Evolutionary conservation across 2,113 vertebrate genomes (phyloP).

Genomic region (Noturus placidus): DNA sequence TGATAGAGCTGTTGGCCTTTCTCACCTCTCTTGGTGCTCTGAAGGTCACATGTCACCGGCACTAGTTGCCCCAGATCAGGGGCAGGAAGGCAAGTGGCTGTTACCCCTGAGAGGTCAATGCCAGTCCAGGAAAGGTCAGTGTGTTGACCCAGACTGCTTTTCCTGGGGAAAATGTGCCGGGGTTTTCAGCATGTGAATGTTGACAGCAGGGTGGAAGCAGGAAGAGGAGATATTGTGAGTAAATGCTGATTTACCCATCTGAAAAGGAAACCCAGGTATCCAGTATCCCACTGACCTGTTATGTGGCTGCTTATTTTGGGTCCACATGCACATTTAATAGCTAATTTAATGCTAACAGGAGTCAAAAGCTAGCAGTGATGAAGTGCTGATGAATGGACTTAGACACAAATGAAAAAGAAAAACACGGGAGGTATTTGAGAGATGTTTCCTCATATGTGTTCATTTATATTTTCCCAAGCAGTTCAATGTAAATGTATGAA

Average conservation of each 20-base stretch:
- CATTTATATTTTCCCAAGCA: slow-evolving; percentile 27
- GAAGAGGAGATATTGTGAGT: slow-evolving; percentile 27
- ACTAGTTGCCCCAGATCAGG: slow-evolving; percentile 40
- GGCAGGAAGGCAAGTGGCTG: slow-evolving; percentile 47
- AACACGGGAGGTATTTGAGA: slow-evolving; percentile 24
- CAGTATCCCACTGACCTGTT: slow-evolving; percentile 42
- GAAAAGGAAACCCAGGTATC: slow-evolving; percentile 37
- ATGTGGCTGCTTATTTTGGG: slow-evolving; percentile 38
- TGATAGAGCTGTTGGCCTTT: slow-evolving; percentile 44
- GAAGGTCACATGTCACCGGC: slow-evolving; percentile 44
- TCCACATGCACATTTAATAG: slow-evolving; percentile 23
- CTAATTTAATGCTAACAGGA: slow-evolving; percentile 10
- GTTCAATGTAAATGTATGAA: slow-evolving; percentile 30
- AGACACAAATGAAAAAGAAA: slow-evolving; percentile 13
- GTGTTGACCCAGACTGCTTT: slow-evolving; percentile 35
- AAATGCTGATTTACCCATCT: slow-evolving; percentile 34
- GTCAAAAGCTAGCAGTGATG: slow-evolving; percentile 1
- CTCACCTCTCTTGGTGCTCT: slow-evolving; percentile 15
- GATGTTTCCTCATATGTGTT: slow-evolving; percentile 35
- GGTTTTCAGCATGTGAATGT: slow-evolving; percentile 45
- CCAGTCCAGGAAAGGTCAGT: slow-evolving; percentile 46
- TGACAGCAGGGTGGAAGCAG: slow-evolving; percentile 52
- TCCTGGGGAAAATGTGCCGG: slow-evolving; percentile 45
- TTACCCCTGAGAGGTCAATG: slow-evolving; percentile 40
- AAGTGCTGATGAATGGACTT: slow-evolving; percentile 17